A percentile compares a stretch with the other conserved stretches of the same genome.
These are phyloP conservation scores for Peromyscus californicus DNA, from an alignment of 2,113 vertebrate species.

Conservation along the genomic window DNA sequence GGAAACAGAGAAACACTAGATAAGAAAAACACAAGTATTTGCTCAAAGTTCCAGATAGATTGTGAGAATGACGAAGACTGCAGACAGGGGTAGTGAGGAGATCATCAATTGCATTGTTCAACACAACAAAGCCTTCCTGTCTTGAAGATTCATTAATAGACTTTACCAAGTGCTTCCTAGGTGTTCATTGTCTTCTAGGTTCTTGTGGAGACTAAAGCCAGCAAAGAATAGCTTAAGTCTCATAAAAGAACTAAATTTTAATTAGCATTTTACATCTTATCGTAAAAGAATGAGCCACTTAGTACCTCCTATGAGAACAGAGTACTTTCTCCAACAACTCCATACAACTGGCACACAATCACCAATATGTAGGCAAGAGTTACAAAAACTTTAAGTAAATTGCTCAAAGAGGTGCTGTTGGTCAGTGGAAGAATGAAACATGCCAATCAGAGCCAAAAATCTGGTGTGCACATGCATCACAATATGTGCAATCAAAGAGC, in stretches of 20 bases:
- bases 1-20: neutral
- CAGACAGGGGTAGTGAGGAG: neutral
- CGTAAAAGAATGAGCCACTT: neutral
- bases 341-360: neutral
- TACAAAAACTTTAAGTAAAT: neutral
- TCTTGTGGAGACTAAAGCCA: neutral
- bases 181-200: neutral
- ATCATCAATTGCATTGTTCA: neutral
- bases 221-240: neutral
- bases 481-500: neutral
- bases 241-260: neutral
- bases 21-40: neutral
- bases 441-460: neutral
- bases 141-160: neutral
- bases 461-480: neutral
- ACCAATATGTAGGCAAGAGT: neutral
- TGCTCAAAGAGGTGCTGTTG: constrained; percentile 1
- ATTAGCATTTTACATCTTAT: neutral
- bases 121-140: neutral
- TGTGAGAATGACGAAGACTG: neutral
- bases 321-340: neutral
- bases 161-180: neutral
- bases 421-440: neutral
- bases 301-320: neutral
- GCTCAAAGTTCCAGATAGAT: neutral